Percentiles rank a stretch among this genome's conserved stretches.
phyloP scores from a whole-genome alignment of 1,140 invertebrate genomes.

The Microplitis mediator region DNA sequence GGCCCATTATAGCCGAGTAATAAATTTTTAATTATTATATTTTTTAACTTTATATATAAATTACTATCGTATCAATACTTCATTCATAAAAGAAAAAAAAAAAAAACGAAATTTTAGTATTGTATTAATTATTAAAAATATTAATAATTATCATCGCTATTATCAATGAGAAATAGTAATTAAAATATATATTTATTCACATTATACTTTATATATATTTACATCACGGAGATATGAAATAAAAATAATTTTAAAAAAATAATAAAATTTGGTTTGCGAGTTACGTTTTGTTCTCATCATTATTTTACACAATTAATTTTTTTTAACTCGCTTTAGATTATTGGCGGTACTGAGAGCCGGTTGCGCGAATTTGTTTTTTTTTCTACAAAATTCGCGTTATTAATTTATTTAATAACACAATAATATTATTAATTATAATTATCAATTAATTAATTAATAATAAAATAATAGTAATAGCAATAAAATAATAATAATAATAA shows the following conservation, averaged over 20 bases:
- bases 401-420: conserved; percentile 12
- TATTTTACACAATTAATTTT: neutral
- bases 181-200: neutral
- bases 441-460: conserved; percentile 13
- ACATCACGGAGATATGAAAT: neutral
- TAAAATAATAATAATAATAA: neutral
- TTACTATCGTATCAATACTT: too few species aligned
- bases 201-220: neutral
- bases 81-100: too few species aligned
- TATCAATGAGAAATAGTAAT: too few species aligned
- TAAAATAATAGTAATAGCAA: conserved; percentile 22
- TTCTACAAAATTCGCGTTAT: conserved; percentile 24
- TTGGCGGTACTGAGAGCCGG: conserved; percentile 56
- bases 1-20: too few species aligned
- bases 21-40: too few species aligned
- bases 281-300: neutral
- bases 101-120: too few species aligned
- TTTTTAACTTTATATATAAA: too few species aligned
- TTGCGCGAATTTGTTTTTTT: conserved; percentile 52
- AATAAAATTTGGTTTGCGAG: conserved; percentile 5
- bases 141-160: too few species aligned
- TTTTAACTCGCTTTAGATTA: conserved; percentile 30
- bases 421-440: conserved; percentile 16
- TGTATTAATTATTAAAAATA: too few species aligned
- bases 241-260: neutral